A percentile compares a stretch with the other conserved stretches of the same genome.
phyloP scores from a whole-genome alignment of 2,113 vertebrate species.

The Muscicapa adusta region DNA sequence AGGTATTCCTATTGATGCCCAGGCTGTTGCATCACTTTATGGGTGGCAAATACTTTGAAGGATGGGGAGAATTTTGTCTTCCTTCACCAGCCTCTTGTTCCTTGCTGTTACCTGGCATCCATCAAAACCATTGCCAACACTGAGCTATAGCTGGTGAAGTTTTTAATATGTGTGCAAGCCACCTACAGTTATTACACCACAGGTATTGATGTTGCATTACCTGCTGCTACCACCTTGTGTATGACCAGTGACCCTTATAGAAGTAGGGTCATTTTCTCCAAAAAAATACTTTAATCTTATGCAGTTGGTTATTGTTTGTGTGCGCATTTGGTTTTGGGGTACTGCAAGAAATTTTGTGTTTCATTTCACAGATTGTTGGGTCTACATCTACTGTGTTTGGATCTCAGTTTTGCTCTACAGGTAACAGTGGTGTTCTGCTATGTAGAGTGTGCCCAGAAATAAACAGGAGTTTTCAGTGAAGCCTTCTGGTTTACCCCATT shows the following conservation, averaged over 20 bases:
- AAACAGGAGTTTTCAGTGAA: neutral
- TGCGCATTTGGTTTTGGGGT: neutral
- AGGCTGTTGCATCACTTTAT: neutral
- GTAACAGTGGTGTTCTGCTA: neutral
- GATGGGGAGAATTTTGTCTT: neutral
- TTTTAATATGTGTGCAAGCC: neutral
- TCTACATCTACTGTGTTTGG: neutral
- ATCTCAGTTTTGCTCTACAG: neutral
- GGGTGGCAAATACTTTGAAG: neutral
- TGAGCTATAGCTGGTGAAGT: neutral
- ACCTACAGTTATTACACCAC: neutral
- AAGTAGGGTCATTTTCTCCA: neutral
- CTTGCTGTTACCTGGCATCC: neutral
- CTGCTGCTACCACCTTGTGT: neutral
- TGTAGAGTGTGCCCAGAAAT: neutral
- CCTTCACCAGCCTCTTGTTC: neutral
- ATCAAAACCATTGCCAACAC: neutral
- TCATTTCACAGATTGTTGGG: neutral
- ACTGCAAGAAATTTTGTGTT: neutral
- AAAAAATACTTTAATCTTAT: neutral
- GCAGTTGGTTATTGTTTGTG: neutral
- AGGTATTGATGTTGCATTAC: neutral
- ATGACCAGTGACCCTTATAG: neutral
- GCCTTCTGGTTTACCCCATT: neutral
- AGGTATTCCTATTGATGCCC: neutral